A percentile compares a stretch with the other conserved stretches of the same genome.
Conservation (phyloP, 2,797 vertebrate species). For the Anas bahamensis region DNA sequence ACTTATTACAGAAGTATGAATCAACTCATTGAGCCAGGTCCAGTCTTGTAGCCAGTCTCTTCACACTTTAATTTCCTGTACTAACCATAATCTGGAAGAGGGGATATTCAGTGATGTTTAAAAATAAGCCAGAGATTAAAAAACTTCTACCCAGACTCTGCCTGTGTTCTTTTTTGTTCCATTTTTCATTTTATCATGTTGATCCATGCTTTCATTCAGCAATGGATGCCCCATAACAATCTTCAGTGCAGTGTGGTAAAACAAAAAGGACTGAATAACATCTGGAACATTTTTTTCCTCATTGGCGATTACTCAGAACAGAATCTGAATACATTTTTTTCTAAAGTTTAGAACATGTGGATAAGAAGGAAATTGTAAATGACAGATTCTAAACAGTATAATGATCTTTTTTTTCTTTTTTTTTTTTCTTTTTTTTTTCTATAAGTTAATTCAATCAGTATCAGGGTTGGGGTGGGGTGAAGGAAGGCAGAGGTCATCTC, state of each 20-base stretch:
- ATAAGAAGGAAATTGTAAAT: slow-evolving; percentile 43
- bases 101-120: slow-evolving; percentile 5
- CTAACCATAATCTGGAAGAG: neutral
- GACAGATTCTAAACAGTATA: slow-evolving; percentile 33
- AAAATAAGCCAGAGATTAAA: neutral
- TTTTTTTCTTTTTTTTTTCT: neutral
- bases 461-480: neutral
- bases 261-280: slow-evolving; percentile 25
- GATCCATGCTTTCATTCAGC: slow-evolving; percentile 17
- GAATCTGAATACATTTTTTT: slow-evolving; percentile 37
- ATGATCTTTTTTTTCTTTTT: neutral
- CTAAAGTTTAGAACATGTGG: neutral
- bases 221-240: neutral
- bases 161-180: neutral
- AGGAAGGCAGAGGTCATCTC: neutral
- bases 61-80: slow-evolving; percentile 68
- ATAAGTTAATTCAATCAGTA: slow-evolving; percentile 9
- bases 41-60: slow-evolving; percentile 14
- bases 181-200: slow-evolving; percentile 16
- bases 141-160: neutral
- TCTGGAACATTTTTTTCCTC: slow-evolving; percentile 45
- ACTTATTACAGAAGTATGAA: slow-evolving; percentile 6
- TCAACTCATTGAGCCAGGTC: slow-evolving; percentile 15
- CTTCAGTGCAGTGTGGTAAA: neutral
- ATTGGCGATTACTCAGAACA: neutral